Evolutionary conservation across 2,888 invertebrate genomes (phyloP).

Genomic region (Dilophus febrilis): DNA sequence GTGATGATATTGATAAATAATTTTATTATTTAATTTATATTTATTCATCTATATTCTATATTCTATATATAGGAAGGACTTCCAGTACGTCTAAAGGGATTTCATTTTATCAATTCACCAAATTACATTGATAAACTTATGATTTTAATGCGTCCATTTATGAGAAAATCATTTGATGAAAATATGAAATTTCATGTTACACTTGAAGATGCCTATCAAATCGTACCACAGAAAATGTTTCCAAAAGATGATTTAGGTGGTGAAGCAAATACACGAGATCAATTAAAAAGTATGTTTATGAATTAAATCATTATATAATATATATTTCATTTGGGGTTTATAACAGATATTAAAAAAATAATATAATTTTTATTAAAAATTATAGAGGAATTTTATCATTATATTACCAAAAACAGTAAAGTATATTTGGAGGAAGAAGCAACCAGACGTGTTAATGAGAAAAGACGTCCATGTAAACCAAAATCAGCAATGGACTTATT

Average conservation of each 20-base stretch:
- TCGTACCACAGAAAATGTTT: constrained; percentile 37
- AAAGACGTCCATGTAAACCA: constrained; percentile 41
- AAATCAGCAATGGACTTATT: constrained; percentile 41
- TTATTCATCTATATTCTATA: neutral
- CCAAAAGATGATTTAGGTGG: constrained; percentile 49
- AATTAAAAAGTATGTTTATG: neutral
- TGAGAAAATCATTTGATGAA: constrained; percentile 45
- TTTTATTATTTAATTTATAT: neutral
- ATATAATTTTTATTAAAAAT: too few species aligned
- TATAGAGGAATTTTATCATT: too few species aligned
- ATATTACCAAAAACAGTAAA: constrained; percentile 23
- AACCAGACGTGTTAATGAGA: constrained; percentile 39
- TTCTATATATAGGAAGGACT: constrained; percentile 41
- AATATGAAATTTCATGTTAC: constrained; percentile 36
- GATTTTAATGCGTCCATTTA: constrained; percentile 51
- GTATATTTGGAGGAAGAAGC: constrained; percentile 34
- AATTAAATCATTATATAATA: too few species aligned
- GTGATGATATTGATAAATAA: neutral
- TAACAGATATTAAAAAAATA: too few species aligned
- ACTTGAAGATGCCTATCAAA: constrained; percentile 32
- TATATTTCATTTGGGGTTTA: too few species aligned
- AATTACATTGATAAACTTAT: constrained; percentile 52
- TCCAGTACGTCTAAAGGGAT: constrained; percentile 45
- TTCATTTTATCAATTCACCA: constrained; percentile 54
- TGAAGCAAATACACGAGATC: constrained; percentile 24